Conservation (phyloP, 2,113 vertebrate species). For the Psittacus erithacus region DNA sequence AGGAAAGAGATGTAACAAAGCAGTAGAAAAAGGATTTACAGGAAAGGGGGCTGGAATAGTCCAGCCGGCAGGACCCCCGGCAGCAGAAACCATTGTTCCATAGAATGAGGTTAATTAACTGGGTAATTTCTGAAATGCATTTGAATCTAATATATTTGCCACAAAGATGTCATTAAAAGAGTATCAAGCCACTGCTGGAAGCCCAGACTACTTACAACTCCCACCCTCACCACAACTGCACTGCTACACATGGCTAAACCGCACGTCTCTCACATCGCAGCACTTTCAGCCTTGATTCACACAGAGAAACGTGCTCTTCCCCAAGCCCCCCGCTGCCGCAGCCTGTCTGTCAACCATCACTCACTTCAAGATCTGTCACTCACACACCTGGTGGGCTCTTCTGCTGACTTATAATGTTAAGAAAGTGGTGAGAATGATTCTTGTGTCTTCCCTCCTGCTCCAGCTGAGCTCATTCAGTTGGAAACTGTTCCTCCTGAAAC, state of each 20-base stretch:
- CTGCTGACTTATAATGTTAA: fast-evolving
- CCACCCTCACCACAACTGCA: not conserved
- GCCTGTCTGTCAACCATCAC: not conserved
- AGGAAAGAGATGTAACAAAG: not conserved
- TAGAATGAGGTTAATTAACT: conserved; percentile 18
- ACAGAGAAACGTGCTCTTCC: not conserved
- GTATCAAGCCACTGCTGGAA: not conserved
- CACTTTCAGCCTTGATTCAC: not conserved
- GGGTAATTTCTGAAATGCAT: conserved; percentile 17
- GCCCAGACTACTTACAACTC: not conserved
- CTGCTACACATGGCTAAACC: not conserved
- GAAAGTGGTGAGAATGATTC: not conserved
- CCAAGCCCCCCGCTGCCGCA: not conserved
- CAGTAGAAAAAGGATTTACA: not conserved
- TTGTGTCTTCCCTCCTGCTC: not conserved
- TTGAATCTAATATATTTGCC: conserved; percentile 9
- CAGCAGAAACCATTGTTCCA: not conserved
- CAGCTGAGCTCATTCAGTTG: not conserved
- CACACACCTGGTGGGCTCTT: not conserved
- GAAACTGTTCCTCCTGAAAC: not conserved
- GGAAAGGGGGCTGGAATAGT: not conserved
- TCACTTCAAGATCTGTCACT: not conserved
- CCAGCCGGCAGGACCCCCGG: not conserved
- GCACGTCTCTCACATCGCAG: fast-evolving
- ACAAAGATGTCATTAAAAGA: not conserved